Evolutionary conservation across 1,140 invertebrate genomes (phyloP).

Genomic region (Ectropis grisescens): DNA sequence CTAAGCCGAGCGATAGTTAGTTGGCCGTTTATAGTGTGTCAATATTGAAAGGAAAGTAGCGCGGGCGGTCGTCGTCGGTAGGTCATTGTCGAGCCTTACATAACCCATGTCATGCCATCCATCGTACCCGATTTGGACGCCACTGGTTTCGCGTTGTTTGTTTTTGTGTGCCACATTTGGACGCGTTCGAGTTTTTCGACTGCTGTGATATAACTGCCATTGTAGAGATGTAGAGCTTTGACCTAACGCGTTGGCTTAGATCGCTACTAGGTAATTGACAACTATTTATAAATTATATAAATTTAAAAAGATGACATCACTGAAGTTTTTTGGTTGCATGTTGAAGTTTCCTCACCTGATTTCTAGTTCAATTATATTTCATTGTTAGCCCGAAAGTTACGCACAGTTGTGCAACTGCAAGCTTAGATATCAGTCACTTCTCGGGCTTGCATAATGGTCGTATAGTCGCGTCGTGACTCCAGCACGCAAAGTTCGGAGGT

Average conservation of each 20-base stretch:
- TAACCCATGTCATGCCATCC: constrained; percentile 45
- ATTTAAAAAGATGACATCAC: too few relatives aligned
- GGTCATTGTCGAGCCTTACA: constrained; percentile 61
- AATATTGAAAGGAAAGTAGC: constrained; percentile 63
- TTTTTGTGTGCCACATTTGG: too few relatives aligned
- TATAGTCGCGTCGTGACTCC: constrained; percentile 9
- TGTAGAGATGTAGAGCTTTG: too few relatives aligned
- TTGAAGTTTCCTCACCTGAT: too few relatives aligned
- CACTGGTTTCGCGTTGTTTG: constrained; percentile 7
- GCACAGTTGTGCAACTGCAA: constrained; percentile 6
- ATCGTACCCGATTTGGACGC: constrained; percentile 23
- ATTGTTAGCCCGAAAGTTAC: constrained; percentile 7
- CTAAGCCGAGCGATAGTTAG: constrained; percentile 21
- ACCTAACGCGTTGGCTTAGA: too few relatives aligned
- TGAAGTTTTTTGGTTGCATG: too few relatives aligned
- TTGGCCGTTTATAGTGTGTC: constrained; percentile 52
- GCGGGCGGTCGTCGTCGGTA: constrained; percentile 36
- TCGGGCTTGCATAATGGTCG: constrained; percentile 12
- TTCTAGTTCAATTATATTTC: too few relatives aligned
- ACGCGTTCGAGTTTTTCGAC: too few relatives aligned
- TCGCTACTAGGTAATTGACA: too few relatives aligned
- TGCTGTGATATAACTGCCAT: too few relatives aligned
- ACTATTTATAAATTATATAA: too few relatives aligned
- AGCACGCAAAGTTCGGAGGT: constrained; percentile 25
- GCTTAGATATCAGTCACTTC: constrained; percentile 1